Conservation (phyloP, 2,888 invertebrate species). For the Lobophora halterata region DNA sequence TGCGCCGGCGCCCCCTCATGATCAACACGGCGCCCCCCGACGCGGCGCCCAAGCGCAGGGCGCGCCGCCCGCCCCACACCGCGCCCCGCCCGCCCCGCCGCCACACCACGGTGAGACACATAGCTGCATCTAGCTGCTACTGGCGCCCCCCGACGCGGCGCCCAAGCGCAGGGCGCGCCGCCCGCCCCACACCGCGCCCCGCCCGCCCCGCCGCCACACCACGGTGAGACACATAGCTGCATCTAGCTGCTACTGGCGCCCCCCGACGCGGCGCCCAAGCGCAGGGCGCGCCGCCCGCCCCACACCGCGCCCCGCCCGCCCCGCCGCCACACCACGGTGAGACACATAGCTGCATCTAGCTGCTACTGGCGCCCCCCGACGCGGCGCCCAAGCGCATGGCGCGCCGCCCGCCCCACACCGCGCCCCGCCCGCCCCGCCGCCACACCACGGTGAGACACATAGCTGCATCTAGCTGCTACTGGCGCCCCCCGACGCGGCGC, state of each 20-base stretch:
- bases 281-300: constrained; percentile 22
- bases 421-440: constrained; percentile 26
- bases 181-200: constrained; percentile 25
- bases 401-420: constrained; percentile 23
- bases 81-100: constrained; percentile 26
- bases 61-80: constrained; percentile 24
- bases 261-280: constrained; percentile 36
- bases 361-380: constrained; percentile 50
- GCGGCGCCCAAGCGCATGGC: constrained; percentile 31
- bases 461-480: too few species aligned
- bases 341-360: too few species aligned
- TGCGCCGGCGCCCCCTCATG: constrained; percentile 88
- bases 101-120: constrained; percentile 16
- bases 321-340: constrained; percentile 13
- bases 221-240: too few species aligned
- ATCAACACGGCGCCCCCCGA: constrained; percentile 75
- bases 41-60: constrained; percentile 30
- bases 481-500: too few species aligned
- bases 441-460: constrained; percentile 2
- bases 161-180: constrained; percentile 25
- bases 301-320: constrained; percentile 26
- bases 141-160: constrained; percentile 46
- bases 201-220: constrained; percentile 21
- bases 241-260: too few species aligned
- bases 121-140: too few species aligned